Percentiles rank a stretch among this genome's conserved stretches.
Conservation (phyloP, 2,113 vertebrate species). For the Sciurus niger region DNA sequence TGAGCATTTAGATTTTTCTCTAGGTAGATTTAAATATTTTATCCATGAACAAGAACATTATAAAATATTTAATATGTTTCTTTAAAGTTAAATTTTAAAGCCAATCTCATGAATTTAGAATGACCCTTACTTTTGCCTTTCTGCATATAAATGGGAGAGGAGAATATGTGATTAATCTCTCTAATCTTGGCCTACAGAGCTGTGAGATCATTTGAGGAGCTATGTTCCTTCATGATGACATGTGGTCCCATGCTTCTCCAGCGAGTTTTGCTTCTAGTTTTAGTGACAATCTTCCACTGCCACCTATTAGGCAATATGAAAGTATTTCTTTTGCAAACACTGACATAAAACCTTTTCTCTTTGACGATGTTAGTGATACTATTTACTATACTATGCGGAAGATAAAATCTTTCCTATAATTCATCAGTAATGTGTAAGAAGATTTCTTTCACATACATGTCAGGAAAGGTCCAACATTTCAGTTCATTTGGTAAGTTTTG, state of each 20-base stretch:
- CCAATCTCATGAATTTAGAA: slow-evolving; percentile 72
- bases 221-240: not conserved
- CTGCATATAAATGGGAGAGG: slow-evolving; percentile 1
- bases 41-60: slow-evolving; percentile 36
- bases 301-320: not conserved
- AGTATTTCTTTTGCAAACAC: not conserved
- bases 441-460: not conserved
- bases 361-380: not conserved
- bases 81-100: slow-evolving; percentile 76
- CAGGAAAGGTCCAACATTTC: not conserved
- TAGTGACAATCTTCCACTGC: not conserved
- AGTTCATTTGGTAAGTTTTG: not conserved
- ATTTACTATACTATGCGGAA: not conserved
- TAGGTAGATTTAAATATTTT: slow-evolving; percentile 65
- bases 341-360: not conserved
- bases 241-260: not conserved
- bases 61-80: slow-evolving; percentile 77
- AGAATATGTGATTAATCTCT: slow-evolving; percentile 59
- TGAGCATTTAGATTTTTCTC: slow-evolving; percentile 54
- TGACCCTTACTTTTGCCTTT: slow-evolving; percentile 38
- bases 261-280: not conserved
- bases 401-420: not conserved
- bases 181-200: not conserved
- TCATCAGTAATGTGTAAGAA: not conserved
- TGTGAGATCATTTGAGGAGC: not conserved